Evolutionary conservation across 2,888 invertebrate genomes (phyloP).

Genomic region (Acronicta psi): DNA sequence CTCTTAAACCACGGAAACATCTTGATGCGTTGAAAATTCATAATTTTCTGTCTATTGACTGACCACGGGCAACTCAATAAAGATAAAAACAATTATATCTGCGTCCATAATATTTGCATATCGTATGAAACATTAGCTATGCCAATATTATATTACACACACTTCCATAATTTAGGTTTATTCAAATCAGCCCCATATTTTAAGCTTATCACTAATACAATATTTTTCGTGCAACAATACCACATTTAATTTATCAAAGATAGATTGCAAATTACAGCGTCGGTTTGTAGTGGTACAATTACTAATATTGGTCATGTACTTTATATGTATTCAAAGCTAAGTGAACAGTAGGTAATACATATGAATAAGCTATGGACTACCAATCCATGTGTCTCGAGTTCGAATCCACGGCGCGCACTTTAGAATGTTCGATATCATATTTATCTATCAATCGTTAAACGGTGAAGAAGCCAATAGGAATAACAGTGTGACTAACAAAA

Average conservation of each 20-base stretch:
- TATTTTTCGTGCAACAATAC: conserved; percentile 8
- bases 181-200: conserved; percentile 30
- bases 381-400: too few relatives aligned
- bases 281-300: conserved; percentile 8
- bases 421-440: too few relatives aligned
- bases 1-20: too few relatives aligned
- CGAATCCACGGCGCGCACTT: too few relatives aligned
- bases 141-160: not conserved
- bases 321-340: too few relatives aligned
- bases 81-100: not conserved
- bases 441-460: too few relatives aligned
- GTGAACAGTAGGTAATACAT: too few relatives aligned
- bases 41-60: not conserved
- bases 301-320: too few relatives aligned
- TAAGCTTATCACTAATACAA: conserved; percentile 9
- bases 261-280: conserved; percentile 5
- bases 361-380: too few relatives aligned
- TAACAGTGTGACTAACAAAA: too few relatives aligned
- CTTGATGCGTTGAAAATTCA: too few relatives aligned
- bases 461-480: too few relatives aligned
- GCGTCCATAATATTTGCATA: not conserved
- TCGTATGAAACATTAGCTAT: not conserved
- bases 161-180: conserved; percentile 16
- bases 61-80: not conserved
- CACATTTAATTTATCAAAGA: conserved; percentile 14